phyloP scores from a whole-genome alignment of 2,113 vertebrate species.

The Cavia porcellus region DNA sequence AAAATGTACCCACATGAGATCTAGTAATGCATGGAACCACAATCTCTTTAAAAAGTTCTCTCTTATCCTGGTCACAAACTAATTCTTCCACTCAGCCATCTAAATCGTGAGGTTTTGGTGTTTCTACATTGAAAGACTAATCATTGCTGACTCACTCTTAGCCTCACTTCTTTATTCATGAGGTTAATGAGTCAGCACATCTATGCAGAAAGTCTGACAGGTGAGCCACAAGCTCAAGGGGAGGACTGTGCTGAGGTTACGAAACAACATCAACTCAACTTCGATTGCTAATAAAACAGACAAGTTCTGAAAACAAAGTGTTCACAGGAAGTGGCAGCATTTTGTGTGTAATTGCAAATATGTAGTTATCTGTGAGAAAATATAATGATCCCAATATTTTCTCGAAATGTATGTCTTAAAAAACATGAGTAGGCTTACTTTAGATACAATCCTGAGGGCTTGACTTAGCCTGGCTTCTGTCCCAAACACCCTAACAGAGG shows the following conservation, averaged over 20 bases:
- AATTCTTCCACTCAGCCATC: not conserved
- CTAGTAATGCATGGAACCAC: not conserved
- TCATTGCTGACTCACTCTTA: not conserved
- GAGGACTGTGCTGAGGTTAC: not conserved
- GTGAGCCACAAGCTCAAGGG: not conserved
- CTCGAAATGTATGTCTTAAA: constrained; percentile 13
- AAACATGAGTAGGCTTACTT: not conserved
- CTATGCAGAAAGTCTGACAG: not conserved
- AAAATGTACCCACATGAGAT: not conserved
- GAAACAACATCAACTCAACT: not conserved
- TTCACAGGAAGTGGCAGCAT: not conserved
- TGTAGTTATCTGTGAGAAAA: constrained; percentile 42
- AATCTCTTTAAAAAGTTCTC: not conserved
- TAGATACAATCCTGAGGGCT: not conserved
- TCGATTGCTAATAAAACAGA: not conserved
- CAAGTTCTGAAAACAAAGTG: not conserved
- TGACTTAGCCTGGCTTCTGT: not conserved
- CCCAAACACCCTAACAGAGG: not conserved
- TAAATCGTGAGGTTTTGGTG: not conserved
- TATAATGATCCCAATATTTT: not conserved
- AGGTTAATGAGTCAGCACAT: not conserved
- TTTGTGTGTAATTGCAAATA: not conserved
- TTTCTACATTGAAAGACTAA: not conserved
- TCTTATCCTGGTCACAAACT: not conserved
- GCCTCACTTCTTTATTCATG: not conserved